Evolutionary conservation across 2,888 invertebrate species (phyloP), one percentile per base, ranked within the genome.

Genomic region (Ormyrus rosae): DNA sequence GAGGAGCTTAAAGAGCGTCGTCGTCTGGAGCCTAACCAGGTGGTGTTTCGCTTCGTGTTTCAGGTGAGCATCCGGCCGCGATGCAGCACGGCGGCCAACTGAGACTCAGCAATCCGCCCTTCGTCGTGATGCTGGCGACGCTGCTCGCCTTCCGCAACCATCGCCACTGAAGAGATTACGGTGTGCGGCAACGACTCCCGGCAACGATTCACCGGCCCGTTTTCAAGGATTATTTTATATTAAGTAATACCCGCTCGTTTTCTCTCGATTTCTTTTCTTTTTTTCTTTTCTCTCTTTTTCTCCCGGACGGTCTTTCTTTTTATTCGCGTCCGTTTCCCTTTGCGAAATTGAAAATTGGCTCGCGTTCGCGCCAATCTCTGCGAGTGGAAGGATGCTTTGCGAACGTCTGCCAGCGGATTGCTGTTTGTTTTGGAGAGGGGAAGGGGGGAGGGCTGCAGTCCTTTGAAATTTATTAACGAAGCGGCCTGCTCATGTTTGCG

Each of bases 1-100:
- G 19, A 19, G 19, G 2, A 2, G 19, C 13, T 19, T 19, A 19
- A 19, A 19, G 19, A 19, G 19, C 19, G 19, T 19, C 19, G 19
- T 19, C 19, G 13, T 13, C 13, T 13, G 1, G 19, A 19, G 19
- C 19, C 19, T 19, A 19, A 19, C 19, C 19, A 19, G 19, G 19
- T 53, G 53, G 34, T 46, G 6, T 75, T 48, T 48, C 3, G 55
- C 7, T 7, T 19, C 46, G 10, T 81, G 81, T 82, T 85, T 64
- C 93, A 96, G 96, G 96, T 84, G 96, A 96, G 90, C 95, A 96
- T 91, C 96, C 96, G 85, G 96, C 96, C 71, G 96, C 96, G 64
- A 96, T 96, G 95, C 96, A 96, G 90, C 95, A 95, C 85, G 96
- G 96, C 75, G 91, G 93, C 87, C 91, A 92, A 86, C 88, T 92